Conservation (phyloP, 2,888 invertebrate genomes). For the Elegia similella region DNA sequence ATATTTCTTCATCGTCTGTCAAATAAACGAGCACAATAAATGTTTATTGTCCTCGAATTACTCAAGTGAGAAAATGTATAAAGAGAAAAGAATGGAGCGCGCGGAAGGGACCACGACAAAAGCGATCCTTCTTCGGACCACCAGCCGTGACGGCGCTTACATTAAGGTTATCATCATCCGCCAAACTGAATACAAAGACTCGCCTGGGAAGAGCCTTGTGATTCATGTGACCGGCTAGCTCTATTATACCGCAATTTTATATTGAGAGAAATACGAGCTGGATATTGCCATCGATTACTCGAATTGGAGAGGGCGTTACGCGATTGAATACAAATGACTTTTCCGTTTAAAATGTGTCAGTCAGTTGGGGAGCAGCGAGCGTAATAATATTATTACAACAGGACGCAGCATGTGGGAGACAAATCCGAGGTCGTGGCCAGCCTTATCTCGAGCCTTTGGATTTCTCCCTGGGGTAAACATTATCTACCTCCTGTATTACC, state of each 20-base stretch:
- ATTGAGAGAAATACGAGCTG: slow-evolving; percentile 52
- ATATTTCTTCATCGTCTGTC: slow-evolving; percentile 76
- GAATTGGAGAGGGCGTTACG: slow-evolving; percentile 14
- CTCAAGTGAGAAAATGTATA: slow-evolving; percentile 79
- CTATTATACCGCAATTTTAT: slow-evolving; percentile 63
- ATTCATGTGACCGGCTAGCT: slow-evolving; percentile 68
- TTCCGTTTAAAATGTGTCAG: slow-evolving; percentile 6
- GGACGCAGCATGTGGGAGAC: slow-evolving; percentile 43
- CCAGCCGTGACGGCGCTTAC: slow-evolving; percentile 79
- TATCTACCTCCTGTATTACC: slow-evolving; percentile 56
- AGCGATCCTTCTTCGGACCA: slow-evolving; percentile 77
- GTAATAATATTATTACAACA: slow-evolving; percentile 39
- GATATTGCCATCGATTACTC: slow-evolving; percentile 34
- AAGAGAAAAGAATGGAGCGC: slow-evolving; percentile 75
- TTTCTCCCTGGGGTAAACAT: slow-evolving; percentile 56
- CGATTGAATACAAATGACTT: slow-evolving; percentile 12
- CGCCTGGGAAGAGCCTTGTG: slow-evolving; percentile 64
- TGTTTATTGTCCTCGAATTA: slow-evolving; percentile 80
- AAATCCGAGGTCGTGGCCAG: slow-evolving; percentile 58
- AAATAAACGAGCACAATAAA: slow-evolving; percentile 78
- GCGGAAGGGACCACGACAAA: slow-evolving; percentile 76
- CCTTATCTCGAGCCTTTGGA: slow-evolving; percentile 52
- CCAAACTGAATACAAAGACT: slow-evolving; percentile 78
- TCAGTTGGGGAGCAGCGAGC: slow-evolving; percentile 23
- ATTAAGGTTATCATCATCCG: slow-evolving; percentile 80